Evolutionary conservation across 1,140 invertebrate genomes (phyloP).

Genomic region (Carcinoscorpius rotundicauda): DNA sequence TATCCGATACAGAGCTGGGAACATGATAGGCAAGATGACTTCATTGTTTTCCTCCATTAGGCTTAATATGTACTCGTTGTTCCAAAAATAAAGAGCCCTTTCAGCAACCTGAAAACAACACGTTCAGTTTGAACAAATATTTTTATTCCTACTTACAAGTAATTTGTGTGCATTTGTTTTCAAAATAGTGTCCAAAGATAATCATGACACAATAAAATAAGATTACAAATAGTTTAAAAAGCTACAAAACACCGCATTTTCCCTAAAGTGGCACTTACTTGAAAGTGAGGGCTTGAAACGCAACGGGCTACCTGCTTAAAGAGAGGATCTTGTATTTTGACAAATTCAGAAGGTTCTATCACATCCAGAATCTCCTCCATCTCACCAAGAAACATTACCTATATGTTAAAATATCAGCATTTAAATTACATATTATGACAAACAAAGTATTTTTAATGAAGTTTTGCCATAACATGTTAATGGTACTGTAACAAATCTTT

Average conservation of each 20-base stretch:
- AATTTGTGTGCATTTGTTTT: background rate
- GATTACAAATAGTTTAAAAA: background rate
- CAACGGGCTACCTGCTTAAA: conserved; percentile 96
- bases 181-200: conserved; percentile 1
- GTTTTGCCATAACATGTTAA: no score
- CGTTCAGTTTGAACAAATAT: background rate
- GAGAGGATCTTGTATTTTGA: conserved; percentile 91
- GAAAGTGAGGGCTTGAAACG: conserved; percentile 90
- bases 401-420: conserved; percentile 10
- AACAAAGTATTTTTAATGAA: no score
- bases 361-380: conserved; percentile 97
- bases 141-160: background rate
- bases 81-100: conserved; percentile 95
- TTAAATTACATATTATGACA: background rate
- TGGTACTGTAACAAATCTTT: no score
- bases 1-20: conserved; percentile 90
- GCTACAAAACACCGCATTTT: background rate
- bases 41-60: conserved; percentile 80
- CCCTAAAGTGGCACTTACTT: conserved; percentile 33
- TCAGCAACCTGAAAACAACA: conserved; percentile 70
- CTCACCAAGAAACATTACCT: conserved; percentile 95
- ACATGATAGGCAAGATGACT: conserved; percentile 67
- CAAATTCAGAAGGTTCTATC: conserved; percentile 96
- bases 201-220: background rate
- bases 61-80: conserved; percentile 98